Base-by-base conservation (phyloP, 1,140 invertebrate genomes). In the Formica selysi region DNA sequence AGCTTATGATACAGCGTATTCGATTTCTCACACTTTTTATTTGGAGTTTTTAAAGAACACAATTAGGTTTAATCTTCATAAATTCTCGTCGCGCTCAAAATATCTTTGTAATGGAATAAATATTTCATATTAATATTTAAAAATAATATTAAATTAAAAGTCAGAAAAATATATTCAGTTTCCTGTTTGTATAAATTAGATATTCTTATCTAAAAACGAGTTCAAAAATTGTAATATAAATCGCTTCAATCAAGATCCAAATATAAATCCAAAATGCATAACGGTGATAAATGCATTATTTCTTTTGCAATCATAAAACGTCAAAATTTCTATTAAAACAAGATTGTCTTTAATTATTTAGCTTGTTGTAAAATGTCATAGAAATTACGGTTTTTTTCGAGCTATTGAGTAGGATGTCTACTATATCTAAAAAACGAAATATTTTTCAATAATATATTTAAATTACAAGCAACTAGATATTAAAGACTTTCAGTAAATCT, bases 121-220 rank as follows among this genome's bases (percentile, higher is more conserved):
- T 59, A 59, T 59, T 59, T 3, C 3, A 10, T 36, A 10, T 29
- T 16, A 36, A 74, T 57, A 57, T 57, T 36, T n/a, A 2, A n/a
- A 74, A n/a, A 51, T 51, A 51, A 51, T 51, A 13, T 57, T 74
- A 74, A 57, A 57, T 74, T 19, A 11, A 22, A 57, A 74, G 38
- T n/a, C 26, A 19, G 13, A 22, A 36, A 3, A 19, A 48, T 26
- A 48, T 22, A 13, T 48, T 16, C 6, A 13, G 13, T 7, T 57
- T 51, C 36, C 22, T 38, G 32, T 54, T 29, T 51, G 22, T 26
- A 26, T 13, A 22, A 10, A 16, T 6, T 73, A 38, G 26, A 38
- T 59, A 7, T 59, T 59, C 32, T 73, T 73, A 73, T n/a, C 13
- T 73, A 32, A 36, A 54, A 16, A 6, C 6, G n/a, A 32, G 19